phyloP scores from a whole-genome alignment of 1,140 invertebrate species.

The Belonocnema kinseyi region DNA sequence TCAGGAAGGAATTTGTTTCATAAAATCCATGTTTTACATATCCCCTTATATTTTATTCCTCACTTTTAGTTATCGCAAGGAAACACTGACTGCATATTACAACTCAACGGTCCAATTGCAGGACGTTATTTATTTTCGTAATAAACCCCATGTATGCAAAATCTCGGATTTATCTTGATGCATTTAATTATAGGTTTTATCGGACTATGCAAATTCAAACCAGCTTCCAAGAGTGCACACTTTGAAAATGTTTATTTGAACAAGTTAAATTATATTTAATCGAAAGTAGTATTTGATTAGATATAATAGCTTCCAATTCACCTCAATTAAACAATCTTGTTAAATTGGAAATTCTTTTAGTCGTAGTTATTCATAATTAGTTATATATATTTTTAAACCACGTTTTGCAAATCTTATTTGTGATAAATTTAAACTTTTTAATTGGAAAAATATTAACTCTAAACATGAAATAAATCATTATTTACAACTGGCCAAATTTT shows the following conservation, averaged over 20 bases:
- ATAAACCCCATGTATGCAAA: constrained; percentile 13
- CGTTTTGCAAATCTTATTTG: too few species aligned
- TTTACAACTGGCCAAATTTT: too few species aligned
- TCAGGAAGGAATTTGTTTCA: not conserved
- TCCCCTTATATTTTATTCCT: not conserved
- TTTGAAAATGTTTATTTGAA: not conserved
- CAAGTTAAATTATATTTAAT: not conserved
- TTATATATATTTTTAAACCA: too few species aligned
- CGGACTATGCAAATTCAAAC: constrained; percentile 13
- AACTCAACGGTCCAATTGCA: constrained; percentile 6
- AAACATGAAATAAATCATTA: too few species aligned
- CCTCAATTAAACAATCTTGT: too few species aligned
- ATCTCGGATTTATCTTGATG: constrained; percentile 27
- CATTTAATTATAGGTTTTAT: constrained; percentile 25
- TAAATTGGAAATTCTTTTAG: too few species aligned
- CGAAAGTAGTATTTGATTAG: too few species aligned
- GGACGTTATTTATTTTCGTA: constrained; percentile 23
- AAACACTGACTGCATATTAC: constrained; percentile 15
- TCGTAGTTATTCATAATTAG: too few species aligned
- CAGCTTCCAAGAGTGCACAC: not conserved
- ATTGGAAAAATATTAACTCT: too few species aligned
- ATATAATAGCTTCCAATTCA: too few species aligned
- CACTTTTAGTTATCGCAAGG: constrained; percentile 1
- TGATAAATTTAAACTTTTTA: too few species aligned
- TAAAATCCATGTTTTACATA: not conserved